These are phyloP conservation scores for Hydropotes inermis DNA, from an alignment of 2,113 vertebrate species.

Conservation along the genomic window DNA sequence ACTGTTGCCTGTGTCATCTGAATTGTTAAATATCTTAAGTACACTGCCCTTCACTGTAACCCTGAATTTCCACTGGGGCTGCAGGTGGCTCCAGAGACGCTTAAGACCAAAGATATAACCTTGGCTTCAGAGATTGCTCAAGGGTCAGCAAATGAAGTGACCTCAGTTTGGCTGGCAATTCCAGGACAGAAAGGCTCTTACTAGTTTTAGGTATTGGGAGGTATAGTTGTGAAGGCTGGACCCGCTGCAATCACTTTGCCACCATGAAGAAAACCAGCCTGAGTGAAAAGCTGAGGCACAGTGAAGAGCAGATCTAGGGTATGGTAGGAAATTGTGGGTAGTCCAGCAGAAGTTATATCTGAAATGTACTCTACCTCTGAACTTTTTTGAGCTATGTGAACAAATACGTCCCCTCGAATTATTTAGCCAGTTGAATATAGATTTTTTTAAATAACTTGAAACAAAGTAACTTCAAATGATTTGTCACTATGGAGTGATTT, in stretches of 20 bases:
- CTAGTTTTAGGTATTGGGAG: not conserved
- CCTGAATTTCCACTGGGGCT: not conserved
- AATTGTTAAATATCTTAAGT: not conserved
- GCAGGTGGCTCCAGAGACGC: not conserved
- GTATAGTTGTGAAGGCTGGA: not conserved
- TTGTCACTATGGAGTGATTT: not conserved
- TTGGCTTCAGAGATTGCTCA: not conserved
- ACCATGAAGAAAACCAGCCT: not conserved
- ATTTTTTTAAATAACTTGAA: not conserved
- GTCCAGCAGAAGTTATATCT: not conserved
- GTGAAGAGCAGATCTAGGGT: not conserved
- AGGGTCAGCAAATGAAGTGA: not conserved
- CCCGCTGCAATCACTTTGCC: not conserved
- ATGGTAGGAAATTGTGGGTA: not conserved
- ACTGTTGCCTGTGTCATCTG: not conserved
- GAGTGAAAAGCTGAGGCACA: not conserved
- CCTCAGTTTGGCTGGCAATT: not conserved
- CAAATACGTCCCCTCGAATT: not conserved
- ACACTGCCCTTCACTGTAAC: not conserved
- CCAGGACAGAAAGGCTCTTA: not conserved
- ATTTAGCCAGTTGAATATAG: not conserved
- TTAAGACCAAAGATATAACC: not conserved
- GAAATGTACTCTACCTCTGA: not conserved
- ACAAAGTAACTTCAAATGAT: not conserved
- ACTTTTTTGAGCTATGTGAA: not conserved